A percentile compares a stretch with the other conserved stretches of the same genome.
phyloP scores from a whole-genome alignment of 53 echinoderm and acorn worm genomes.

The Henricia sp. region DNA sequence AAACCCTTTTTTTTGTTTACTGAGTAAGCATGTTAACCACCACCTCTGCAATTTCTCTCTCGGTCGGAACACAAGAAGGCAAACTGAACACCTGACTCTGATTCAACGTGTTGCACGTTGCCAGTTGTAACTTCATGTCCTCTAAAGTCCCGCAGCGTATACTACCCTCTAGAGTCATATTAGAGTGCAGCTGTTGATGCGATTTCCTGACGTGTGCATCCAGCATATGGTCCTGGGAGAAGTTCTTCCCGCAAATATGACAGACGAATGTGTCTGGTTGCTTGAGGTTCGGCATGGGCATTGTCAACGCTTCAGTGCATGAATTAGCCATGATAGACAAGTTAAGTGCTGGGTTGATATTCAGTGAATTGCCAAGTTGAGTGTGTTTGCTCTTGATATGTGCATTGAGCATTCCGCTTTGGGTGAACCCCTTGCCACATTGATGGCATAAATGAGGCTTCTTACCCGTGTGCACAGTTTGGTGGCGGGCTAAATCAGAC shows the following conservation, averaged over 20 bases:
- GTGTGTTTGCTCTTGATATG: conserved; percentile 48
- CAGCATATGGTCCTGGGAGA: conserved; percentile 21
- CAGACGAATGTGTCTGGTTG: conserved; percentile 17
- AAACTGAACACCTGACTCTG: conserved; percentile 24
- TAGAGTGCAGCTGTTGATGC: conserved; percentile 11
- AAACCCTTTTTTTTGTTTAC: background rate
- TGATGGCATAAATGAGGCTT: conserved; percentile 53
- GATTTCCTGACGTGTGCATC: conserved; percentile 26
- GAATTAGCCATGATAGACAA: background rate
- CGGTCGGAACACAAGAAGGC: conserved; percentile 35
- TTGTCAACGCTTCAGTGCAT: background rate
- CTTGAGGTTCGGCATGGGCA: background rate
- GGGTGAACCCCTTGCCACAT: conserved; percentile 52
- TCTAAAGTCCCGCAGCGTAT: conserved; percentile 41
- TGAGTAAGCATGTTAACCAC: conserved; percentile 55
- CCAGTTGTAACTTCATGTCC: conserved; percentile 48
- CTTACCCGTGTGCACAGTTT: conserved; percentile 59
- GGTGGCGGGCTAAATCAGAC: conserved; percentile 48
- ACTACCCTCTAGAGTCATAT: conserved; percentile 14
- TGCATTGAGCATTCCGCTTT: conserved; percentile 38
- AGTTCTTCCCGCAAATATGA: conserved; percentile 19
- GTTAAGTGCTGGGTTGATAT: background rate
- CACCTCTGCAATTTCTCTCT: conserved; percentile 46
- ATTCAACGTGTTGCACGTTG: background rate
- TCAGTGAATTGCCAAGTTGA: background rate